Evolutionary conservation across 1,140 invertebrate genomes (phyloP), one percentile per base, ranked within the genome.

Genomic region (Nymphalis io): DNA sequence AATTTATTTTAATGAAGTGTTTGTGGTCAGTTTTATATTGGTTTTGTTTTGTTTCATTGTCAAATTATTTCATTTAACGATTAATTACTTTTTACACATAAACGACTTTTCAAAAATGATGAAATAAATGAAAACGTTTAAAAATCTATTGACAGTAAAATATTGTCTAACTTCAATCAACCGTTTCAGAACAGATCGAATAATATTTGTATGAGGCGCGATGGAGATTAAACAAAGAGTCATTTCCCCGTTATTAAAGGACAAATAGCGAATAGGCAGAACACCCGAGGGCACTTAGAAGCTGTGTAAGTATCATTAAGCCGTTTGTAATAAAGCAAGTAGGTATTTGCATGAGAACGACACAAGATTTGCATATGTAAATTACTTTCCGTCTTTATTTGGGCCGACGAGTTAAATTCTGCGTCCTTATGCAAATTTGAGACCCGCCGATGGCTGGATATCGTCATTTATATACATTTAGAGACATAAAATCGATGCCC

Each of bases 301-400:
- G 75, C 79, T 79, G 80, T 83, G 81, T 83, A 82, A 84, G 82
- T 82, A 85, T 86, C 84, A 84, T 87, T 87, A 90, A 89, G 85
- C 79, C 84, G 85, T 84, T 86, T 85, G 86, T 88, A 88, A 90
- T 90, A 90, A 85, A 88, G 73, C 83, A 84, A 84, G 80, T 73
- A 75, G 68, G 74, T 88, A 88, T 90, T 90, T 88, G 84, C 84
- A 88, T 87, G 81, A 83, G 82, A 87, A 87, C 83, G 84, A 64
- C 62, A 57, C 20, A 58, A 72, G 65, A 91, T 91, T 91, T 88
- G 86, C 87, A 89, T 91, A 91, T 91, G 87, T 80, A 89, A 89
- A 91, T 91, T 83, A 84, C 86, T 84, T 86, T 88, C 83, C 80
- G 83, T 85, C 86, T 89, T 88, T 89, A 89, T 89, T 89, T 85